phyloP scores from a whole-genome alignment of 2,113 vertebrate species.

The Hemichromis elongatus region DNA sequence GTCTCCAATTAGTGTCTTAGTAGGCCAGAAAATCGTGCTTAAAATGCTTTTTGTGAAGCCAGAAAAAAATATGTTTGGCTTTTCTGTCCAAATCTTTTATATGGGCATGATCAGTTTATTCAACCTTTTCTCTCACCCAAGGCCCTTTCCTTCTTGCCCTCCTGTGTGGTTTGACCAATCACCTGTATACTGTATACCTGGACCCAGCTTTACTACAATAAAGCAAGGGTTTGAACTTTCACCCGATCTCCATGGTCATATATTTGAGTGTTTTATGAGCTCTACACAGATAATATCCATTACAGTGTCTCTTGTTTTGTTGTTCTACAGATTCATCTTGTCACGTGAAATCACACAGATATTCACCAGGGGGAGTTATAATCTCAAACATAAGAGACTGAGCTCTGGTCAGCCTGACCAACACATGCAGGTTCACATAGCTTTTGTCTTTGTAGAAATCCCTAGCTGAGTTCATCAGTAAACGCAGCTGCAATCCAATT shows the following conservation, averaged over 20 bases:
- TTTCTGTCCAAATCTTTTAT: neutral
- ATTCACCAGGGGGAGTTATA: slow-evolving; percentile 42
- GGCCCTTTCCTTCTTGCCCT: neutral
- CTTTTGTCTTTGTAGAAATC: neutral
- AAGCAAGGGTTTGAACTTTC: neutral
- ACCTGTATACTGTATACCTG: neutral
- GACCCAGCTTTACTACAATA: neutral
- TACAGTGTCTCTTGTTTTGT: neutral
- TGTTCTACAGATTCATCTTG: neutral
- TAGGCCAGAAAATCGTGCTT: neutral
- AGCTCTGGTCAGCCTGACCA: neutral
- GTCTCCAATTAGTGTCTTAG: neutral
- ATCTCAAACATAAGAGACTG: neutral
- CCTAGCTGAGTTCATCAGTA: neutral
- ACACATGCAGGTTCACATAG: neutral
- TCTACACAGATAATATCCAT: neutral
- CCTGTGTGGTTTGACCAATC: neutral
- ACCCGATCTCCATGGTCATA: neutral
- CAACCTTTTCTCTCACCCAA: neutral
- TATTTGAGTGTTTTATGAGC: too few species aligned
- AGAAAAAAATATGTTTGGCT: neutral
- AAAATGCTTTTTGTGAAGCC: neutral
- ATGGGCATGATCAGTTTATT: neutral
- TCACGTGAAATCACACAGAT: neutral
- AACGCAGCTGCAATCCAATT: neutral